A percentile compares a stretch with the other conserved stretches of the same genome.
phyloP scores from a whole-genome alignment of 2,888 invertebrate genomes.

The Gastrophysa polygoni region DNA sequence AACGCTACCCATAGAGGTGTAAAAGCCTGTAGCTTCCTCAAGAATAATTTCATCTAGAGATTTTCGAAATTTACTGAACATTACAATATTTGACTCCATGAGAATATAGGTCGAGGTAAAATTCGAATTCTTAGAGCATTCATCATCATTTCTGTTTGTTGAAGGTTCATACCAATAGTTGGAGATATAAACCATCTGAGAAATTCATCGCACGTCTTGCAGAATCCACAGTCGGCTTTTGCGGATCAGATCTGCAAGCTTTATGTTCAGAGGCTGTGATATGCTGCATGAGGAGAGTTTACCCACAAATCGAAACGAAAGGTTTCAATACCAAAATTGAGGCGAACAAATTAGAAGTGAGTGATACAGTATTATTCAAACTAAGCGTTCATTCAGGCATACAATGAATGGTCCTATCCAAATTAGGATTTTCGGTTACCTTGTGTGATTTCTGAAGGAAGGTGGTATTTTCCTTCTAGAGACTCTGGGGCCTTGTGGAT shows the following conservation, averaged over 20 bases:
- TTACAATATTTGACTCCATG: background rate
- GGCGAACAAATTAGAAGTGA: slow-evolving; percentile 41
- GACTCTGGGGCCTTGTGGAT: no score
- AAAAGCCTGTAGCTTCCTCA: no score
- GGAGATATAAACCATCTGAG: slow-evolving; percentile 60
- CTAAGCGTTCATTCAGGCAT: no score
- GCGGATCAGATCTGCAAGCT: slow-evolving; percentile 87
- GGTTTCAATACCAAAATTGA: slow-evolving; percentile 44
- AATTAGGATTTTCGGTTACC: no score
- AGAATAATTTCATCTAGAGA: no score
- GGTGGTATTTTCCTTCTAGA: no score
- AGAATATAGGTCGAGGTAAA: no score
- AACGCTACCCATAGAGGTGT: no score
- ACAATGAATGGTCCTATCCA: no score
- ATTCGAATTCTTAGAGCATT: no score
- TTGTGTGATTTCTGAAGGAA: no score
- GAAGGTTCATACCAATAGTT: slow-evolving; percentile 59
- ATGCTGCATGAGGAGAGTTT: slow-evolving; percentile 75
- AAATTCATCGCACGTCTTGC: slow-evolving; percentile 65
- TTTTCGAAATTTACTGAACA: no score
- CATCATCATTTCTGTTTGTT: slow-evolving; percentile 14
- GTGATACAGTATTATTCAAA: background rate
- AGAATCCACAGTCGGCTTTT: slow-evolving; percentile 69
- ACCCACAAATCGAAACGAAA: slow-evolving; percentile 82
- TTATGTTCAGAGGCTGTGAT: slow-evolving; percentile 83